Base-by-base conservation (phyloP, 2,113 vertebrate species). In the Pteruthius melanotis region DNA sequence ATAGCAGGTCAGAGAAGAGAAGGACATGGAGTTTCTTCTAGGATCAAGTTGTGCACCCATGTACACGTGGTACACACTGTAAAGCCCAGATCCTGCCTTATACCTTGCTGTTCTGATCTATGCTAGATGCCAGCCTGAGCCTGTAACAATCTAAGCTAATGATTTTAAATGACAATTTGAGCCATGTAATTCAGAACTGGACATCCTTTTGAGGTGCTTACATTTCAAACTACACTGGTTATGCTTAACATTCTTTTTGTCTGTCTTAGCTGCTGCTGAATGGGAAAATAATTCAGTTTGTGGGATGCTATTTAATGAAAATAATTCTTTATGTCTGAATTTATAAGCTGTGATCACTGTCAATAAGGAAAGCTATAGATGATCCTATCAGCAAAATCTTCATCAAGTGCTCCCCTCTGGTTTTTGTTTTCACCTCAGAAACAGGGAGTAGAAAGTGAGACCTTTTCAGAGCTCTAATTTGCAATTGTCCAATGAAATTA, bases 311-410 rank as follows among this genome's bases (percentile, higher is more conserved):
- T 84, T 85, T 85, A 79, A 44, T 87, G 71, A 84, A 87, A 89
- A 64, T 44, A 72, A 69, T 83, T 93, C 31, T 85, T 71, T 89
- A 42, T 50, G 15, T 69, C n/a, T 85, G 79, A 83, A 70, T 96
- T 83, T 84, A 68, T 75, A 37, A 40, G 4, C 11, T 89, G 56
- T 78, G 61, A 74, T 90, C 56, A 60, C 47, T 77, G 64, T 11
- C 44, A 60, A 33, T 7, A 75, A 37, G 54, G 72, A 54, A 92
- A 87, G 35, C 66, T 85, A 53, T 53, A 94, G 82, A 56, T 53
- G 65, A 91, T 94, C 61, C 45, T 49, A 79, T 75, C 69, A 79
- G 49, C 39, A 87, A 87, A 77, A 85, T 78, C 53, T 82, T 92
- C 13, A 60, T 88, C 37, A 65, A 71, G 47, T 79, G 54, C 18